Conservation (phyloP, 2,888 invertebrate genomes). For the Drosophila eohydei region DNA sequence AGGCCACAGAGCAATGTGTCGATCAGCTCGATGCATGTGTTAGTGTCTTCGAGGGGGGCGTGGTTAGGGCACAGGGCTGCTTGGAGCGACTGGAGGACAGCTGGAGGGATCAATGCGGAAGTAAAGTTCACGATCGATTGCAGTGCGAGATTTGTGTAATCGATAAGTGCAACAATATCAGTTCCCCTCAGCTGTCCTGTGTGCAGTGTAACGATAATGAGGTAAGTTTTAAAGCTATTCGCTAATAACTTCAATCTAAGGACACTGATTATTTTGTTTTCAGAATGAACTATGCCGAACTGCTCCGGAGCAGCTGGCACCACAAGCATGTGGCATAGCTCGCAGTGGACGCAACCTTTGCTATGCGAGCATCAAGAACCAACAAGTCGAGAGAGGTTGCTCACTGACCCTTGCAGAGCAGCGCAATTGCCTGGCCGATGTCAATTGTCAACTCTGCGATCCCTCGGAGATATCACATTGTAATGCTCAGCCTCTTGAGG, state of each 20-base stretch:
- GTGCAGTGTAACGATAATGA: conserved; percentile 67
- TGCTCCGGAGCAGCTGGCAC: conserved; percentile 29
- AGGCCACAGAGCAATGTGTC: conserved; percentile 56
- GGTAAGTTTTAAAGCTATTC: conserved; percentile 46
- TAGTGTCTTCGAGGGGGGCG: conserved; percentile 67
- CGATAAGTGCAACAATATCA: conserved; percentile 66
- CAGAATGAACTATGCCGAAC: conserved; percentile 46
- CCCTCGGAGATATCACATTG: conserved; percentile 41
- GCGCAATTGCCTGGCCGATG: conserved; percentile 34
- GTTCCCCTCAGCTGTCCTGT: conserved; percentile 51
- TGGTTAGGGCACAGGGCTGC: conserved; percentile 71
- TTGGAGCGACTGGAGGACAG: conserved; percentile 41
- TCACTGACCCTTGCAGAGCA: conserved; percentile 47
- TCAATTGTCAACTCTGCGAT: conserved; percentile 62
- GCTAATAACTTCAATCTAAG: not conserved
- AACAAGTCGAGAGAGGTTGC: conserved; percentile 49
- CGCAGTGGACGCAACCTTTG: conserved; percentile 60
- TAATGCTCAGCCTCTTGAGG: conserved; percentile 42
- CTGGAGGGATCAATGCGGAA: conserved; percentile 40
- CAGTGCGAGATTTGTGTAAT: conserved; percentile 56
- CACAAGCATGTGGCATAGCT: conserved; percentile 45
- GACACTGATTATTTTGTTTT: rapidly evolving
- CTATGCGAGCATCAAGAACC: conserved; percentile 35
- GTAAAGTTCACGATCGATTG: not conserved
- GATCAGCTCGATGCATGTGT: conserved; percentile 73